These are phyloP conservation scores for Alectoris magna DNA, from an alignment of 2,797 vertebrate genomes.

Conservation along the genomic window DNA sequence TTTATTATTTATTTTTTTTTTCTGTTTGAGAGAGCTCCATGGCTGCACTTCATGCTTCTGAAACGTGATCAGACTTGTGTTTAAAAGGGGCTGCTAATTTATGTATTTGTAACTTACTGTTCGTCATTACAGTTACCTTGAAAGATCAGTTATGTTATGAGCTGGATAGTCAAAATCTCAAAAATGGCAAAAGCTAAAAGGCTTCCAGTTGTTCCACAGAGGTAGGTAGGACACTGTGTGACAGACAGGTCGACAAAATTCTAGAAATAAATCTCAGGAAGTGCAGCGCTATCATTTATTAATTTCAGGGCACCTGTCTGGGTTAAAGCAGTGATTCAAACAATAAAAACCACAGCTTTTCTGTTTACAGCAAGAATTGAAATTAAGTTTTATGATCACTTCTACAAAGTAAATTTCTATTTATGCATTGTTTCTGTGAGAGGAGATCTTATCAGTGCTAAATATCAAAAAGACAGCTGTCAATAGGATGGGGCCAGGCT, in stretches of 20 bases:
- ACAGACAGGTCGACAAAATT: background rate
- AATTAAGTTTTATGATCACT: background rate
- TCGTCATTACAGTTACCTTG: background rate
- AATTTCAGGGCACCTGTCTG: background rate
- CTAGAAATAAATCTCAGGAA: background rate
- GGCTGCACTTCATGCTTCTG: background rate
- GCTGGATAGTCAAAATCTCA: background rate
- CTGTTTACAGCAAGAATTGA: background rate
- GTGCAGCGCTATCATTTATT: background rate
- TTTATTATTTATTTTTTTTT: background rate
- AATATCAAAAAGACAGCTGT: background rate
- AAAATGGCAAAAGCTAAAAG: background rate
- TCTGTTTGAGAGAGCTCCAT: background rate
- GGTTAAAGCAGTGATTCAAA: background rate
- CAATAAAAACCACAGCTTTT: background rate
- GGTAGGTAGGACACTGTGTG: background rate
- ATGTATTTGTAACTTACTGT: background rate
- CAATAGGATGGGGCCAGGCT: background rate
- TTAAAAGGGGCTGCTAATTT: background rate
- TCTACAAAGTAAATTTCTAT: background rate
- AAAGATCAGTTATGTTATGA: background rate
- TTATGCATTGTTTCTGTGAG: background rate
- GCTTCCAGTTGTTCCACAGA: background rate
- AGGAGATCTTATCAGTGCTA: background rate
- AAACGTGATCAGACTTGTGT: background rate